These are phyloP conservation scores for Lepisosteus oculatus DNA, from an alignment of 2,113 vertebrate species.

Conservation along the genomic window DNA sequence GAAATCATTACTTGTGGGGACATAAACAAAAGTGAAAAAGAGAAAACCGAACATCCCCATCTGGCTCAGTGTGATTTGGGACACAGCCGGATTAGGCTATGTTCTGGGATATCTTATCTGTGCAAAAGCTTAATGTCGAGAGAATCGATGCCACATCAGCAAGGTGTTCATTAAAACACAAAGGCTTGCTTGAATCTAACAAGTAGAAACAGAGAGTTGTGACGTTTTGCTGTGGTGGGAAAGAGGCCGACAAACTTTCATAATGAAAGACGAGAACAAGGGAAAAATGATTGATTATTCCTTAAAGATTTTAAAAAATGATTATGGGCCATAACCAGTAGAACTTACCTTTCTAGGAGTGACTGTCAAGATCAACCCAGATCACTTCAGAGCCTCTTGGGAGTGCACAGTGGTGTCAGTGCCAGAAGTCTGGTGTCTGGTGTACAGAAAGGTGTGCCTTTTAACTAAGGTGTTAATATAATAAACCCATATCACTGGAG, in stretches of 20 bases:
- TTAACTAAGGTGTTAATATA: too few relatives aligned
- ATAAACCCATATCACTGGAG: too few relatives aligned
- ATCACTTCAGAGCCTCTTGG: too few relatives aligned
- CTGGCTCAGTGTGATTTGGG: conserved; percentile 66
- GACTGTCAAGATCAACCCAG: too few relatives aligned
- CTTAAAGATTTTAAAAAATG: too few relatives aligned
- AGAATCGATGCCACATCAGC: conserved; percentile 60
- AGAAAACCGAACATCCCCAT: conserved; percentile 61
- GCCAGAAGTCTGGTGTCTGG: too few relatives aligned
- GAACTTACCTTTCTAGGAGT: too few relatives aligned
- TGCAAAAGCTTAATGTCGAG: conserved; percentile 59
- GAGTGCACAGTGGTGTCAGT: too few relatives aligned
- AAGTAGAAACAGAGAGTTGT: conserved; percentile 42
- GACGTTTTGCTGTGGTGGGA: conserved; percentile 22
- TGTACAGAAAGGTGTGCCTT: too few relatives aligned
- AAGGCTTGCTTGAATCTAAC: conserved; percentile 56
- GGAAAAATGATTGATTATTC: conserved; percentile 32
- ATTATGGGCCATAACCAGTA: too few relatives aligned
- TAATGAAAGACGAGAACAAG: conserved; percentile 19
- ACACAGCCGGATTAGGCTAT: conserved; percentile 64
- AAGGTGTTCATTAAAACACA: conserved; percentile 69
- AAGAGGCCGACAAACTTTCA: conserved; percentile 28
- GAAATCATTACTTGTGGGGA: conserved; percentile 73
- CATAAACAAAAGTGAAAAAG: conserved; percentile 54
- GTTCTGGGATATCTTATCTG: conserved; percentile 61